Conservation (phyloP, 2,113 vertebrate genomes). For the Sorex araneus region DNA sequence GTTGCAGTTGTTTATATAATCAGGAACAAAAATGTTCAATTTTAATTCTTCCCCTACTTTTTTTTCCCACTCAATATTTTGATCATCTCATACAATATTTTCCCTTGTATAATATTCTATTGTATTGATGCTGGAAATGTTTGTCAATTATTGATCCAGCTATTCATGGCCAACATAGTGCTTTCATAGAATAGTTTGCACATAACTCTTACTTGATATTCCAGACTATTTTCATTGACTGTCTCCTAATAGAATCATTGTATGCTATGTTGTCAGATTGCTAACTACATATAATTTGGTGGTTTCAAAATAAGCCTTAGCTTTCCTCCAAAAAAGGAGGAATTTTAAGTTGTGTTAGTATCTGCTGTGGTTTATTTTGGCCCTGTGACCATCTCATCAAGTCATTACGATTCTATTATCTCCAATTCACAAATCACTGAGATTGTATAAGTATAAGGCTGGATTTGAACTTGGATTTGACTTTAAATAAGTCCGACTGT, state of each 20-base stretch:
- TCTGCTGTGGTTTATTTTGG: neutral
- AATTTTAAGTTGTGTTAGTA: neutral
- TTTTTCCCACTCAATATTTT: neutral
- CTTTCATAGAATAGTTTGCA: neutral
- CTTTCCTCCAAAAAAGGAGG: neutral
- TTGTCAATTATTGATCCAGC: neutral
- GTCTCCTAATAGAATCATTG: neutral
- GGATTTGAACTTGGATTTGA: constrained; percentile 3
- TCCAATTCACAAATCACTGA: neutral
- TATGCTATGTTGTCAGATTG: neutral
- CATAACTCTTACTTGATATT: neutral
- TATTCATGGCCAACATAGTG: neutral
- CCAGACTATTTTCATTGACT: constrained; percentile 3
- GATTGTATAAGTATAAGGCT: neutral
- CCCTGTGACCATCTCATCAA: neutral
- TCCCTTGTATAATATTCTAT: constrained; percentile 29
- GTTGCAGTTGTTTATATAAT: constrained; percentile 12
- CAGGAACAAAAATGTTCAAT: neutral
- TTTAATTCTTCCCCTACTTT: neutral
- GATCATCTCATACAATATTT: constrained; percentile 26
- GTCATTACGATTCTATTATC: neutral
- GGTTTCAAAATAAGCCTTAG: constrained; percentile 6
- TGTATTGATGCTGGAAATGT: neutral
- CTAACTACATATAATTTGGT: constrained; percentile 4
- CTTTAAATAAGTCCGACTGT: neutral